Conservation (phyloP, 1,140 invertebrate genomes). For the Chymomyza costata region DNA sequence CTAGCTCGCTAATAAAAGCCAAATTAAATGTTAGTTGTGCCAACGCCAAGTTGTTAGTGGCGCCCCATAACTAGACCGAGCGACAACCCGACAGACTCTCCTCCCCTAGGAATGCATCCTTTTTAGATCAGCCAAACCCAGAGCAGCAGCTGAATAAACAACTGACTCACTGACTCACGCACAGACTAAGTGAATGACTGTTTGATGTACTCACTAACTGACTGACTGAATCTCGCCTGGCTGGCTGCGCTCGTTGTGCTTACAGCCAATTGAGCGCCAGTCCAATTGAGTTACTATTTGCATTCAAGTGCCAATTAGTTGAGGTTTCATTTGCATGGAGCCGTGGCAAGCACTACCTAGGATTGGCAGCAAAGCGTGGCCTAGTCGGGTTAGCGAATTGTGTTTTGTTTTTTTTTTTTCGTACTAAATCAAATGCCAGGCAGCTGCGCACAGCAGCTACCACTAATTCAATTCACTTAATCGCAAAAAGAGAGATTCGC, state of each 20-base stretch:
- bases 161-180: too few species aligned
- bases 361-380: neutral
- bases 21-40: slow-evolving; percentile 31
- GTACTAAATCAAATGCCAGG: slow-evolving; percentile 22
- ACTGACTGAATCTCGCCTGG: too few species aligned
- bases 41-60: neutral
- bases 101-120: too few species aligned
- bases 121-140: too few species aligned
- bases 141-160: too few species aligned
- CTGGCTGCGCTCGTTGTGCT: neutral
- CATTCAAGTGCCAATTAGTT: slow-evolving; percentile 60
- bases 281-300: slow-evolving; percentile 46
- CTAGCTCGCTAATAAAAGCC: neutral
- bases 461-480: too few species aligned
- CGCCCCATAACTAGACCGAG: neutral
- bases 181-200: too few species aligned
- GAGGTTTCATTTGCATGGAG: slow-evolving; percentile 35
- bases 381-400: slow-evolving; percentile 11
- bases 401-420: too few species aligned
- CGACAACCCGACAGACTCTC: too few species aligned
- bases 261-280: slow-evolving; percentile 11
- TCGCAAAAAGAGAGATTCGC: too few species aligned
- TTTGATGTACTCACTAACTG: neutral
- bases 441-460: too few species aligned
- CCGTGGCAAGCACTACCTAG: too few species aligned